A percentile compares a stretch with the other conserved stretches of the same genome.
Evolutionary conservation across 2,113 vertebrate genomes (phyloP).

Genomic region (Passer domesticus): DNA sequence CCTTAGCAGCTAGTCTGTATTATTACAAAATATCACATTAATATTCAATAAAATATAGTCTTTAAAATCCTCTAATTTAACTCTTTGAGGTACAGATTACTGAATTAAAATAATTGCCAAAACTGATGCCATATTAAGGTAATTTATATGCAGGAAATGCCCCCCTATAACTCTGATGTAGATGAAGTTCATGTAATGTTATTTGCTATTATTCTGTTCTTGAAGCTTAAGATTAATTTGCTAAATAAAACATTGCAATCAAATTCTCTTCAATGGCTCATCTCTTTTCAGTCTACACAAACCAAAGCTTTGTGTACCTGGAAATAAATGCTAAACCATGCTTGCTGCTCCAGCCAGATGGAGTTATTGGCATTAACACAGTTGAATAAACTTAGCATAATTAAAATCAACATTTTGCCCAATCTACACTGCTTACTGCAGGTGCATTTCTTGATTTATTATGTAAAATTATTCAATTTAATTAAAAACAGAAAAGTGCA

Average conservation of each 20-base stretch:
- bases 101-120: not conserved
- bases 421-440: not conserved
- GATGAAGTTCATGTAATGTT: not conserved
- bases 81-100: not conserved
- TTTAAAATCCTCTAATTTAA: not conserved
- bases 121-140: not conserved
- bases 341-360: constrained; percentile 25
- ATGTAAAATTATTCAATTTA: constrained; percentile 18
- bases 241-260: constrained; percentile 12
- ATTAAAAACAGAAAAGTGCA: not conserved
- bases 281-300: not conserved
- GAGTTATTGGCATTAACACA: constrained; percentile 6
- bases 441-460: not conserved
- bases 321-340: constrained; percentile 4
- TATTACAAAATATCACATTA: not conserved
- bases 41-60: not conserved
- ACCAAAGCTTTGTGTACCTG: not conserved
- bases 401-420: constrained; percentile 28
- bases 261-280: not conserved
- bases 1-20: not conserved
- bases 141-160: not conserved
- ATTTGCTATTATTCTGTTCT: not conserved
- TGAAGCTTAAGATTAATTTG: not conserved
- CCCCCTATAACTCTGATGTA: not conserved
- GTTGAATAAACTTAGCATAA: constrained; percentile 34